phyloP scores from a whole-genome alignment of 2,113 vertebrate species.

The Dunckerocampus dactyliophorus region DNA sequence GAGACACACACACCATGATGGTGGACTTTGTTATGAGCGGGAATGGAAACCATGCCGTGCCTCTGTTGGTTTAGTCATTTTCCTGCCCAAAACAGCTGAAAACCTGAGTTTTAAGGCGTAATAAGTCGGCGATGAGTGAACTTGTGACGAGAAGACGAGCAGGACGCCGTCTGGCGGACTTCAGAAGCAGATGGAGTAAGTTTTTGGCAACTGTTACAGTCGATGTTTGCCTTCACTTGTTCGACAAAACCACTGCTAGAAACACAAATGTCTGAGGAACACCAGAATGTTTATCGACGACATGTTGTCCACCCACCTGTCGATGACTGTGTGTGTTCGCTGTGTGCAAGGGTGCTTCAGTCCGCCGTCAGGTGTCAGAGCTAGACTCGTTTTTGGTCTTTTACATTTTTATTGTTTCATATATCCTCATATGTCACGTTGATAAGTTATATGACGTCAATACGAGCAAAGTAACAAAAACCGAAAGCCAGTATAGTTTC shows the following conservation, averaged over 20 bases:
- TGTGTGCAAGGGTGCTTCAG: too few species aligned
- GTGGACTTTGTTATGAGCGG: neutral
- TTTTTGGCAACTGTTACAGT: neutral
- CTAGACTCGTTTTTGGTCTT: too few species aligned
- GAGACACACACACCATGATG: neutral
- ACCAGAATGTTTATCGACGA: neutral
- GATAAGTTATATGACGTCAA: too few species aligned
- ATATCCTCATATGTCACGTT: too few species aligned
- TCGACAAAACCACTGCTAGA: neutral
- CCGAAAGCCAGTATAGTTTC: too few species aligned
- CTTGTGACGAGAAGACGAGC: constrained; percentile 21
- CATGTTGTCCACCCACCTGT: neutral
- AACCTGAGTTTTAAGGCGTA: neutral
- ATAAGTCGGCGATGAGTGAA: constrained; percentile 43
- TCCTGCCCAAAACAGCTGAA: neutral
- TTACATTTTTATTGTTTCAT: too few species aligned
- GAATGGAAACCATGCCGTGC: constrained; percentile 16
- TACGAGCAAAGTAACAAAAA: too few species aligned
- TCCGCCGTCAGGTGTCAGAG: too few species aligned
- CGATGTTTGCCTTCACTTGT: neutral
- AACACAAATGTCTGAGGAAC: neutral
- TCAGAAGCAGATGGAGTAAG: constrained; percentile 60
- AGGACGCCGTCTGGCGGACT: neutral
- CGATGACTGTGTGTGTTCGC: too few species aligned
- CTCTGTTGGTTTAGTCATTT: neutral